phyloP scores from a whole-genome alignment of 2,113 vertebrate genomes.

The Mormoops blainvillei region DNA sequence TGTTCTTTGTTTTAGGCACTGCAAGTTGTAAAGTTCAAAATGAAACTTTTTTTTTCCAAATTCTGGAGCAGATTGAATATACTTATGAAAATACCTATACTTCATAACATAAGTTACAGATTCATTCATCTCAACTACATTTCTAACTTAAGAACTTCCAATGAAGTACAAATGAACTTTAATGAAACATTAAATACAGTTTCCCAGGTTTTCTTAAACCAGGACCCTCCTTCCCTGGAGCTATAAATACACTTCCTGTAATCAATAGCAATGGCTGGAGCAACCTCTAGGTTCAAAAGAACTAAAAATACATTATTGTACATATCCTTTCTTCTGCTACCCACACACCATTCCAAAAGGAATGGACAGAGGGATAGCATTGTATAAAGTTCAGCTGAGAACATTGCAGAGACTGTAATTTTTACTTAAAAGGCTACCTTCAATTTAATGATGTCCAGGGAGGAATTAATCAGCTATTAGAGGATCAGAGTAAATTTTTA shows the following conservation, averaged over 20 bases:
- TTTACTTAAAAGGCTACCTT: neutral
- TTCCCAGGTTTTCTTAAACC: slow-evolving; percentile 42
- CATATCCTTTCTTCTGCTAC: slow-evolving; percentile 59
- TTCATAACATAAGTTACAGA: slow-evolving; percentile 2
- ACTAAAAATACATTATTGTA: slow-evolving; percentile 71
- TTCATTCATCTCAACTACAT: slow-evolving; percentile 1
- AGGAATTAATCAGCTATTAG: neutral
- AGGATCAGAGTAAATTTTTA: neutral
- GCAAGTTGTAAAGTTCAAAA: slow-evolving; percentile 10
- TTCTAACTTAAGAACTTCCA: slow-evolving; percentile 20
- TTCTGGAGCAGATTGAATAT: slow-evolving; percentile 7
- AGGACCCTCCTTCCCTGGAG: slow-evolving; percentile 23
- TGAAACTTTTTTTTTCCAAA: neutral
- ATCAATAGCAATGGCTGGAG: slow-evolving; percentile 54
- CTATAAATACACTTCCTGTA: slow-evolving; percentile 68
- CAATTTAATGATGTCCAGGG: neutral
- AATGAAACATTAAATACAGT: slow-evolving; percentile 35
- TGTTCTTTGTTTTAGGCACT: neutral
- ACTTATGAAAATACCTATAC: neutral
- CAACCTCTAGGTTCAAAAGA: slow-evolving; percentile 62
- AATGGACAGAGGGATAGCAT: slow-evolving; percentile 55
- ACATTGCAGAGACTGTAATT: slow-evolving; percentile 13
- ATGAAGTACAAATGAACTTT: slow-evolving; percentile 25
- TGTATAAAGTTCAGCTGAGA: slow-evolving; percentile 43
- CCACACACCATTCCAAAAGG: slow-evolving; percentile 56